Percentiles rank a stretch among this genome's conserved stretches.
Conservation (phyloP, 2,797 vertebrate species). For the Hipposideros larvatus region DNA sequence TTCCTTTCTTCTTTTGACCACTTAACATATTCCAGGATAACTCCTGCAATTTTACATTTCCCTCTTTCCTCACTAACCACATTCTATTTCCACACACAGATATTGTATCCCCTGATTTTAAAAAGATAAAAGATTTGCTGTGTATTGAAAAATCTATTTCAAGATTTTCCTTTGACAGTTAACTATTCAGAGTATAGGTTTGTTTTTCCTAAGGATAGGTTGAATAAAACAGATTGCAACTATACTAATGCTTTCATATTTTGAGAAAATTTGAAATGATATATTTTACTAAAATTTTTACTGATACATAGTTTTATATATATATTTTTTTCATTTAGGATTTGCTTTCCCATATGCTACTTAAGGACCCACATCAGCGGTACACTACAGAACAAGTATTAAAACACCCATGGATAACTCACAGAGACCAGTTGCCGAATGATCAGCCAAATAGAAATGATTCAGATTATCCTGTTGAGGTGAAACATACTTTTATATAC, state of each 20-base stretch:
- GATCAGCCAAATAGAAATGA: conserved; percentile 96
- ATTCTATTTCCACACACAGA: background rate
- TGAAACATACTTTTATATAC: conserved; percentile 81
- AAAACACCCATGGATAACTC: conserved; percentile 98
- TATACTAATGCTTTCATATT: conserved; percentile 3
- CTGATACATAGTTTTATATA: background rate
- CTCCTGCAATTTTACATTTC: background rate
- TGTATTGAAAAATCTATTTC: conserved; percentile 52
- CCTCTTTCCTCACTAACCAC: background rate
- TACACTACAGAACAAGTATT: conserved; percentile 97
- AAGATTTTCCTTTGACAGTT: conserved; percentile 46
- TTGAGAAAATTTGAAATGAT: conserved; percentile 56
- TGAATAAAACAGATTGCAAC: conserved; percentile 16
- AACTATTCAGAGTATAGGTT: background rate
- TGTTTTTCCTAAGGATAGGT: background rate
- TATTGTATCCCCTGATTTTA: background rate
- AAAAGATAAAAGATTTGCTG: background rate
- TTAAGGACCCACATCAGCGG: conserved; percentile 97
- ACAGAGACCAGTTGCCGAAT: conserved; percentile 94
- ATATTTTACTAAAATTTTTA: background rate
- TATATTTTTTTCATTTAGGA: conserved; percentile 89
- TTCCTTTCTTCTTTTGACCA: background rate
- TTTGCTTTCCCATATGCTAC: conserved; percentile 98
- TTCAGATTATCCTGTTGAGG: conserved; percentile 95
- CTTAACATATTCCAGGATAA: conserved; percentile 42